These are phyloP conservation scores for Nomada ruficornis DNA, from an alignment of 2,888 invertebrate species.

Conservation along the genomic window DNA sequence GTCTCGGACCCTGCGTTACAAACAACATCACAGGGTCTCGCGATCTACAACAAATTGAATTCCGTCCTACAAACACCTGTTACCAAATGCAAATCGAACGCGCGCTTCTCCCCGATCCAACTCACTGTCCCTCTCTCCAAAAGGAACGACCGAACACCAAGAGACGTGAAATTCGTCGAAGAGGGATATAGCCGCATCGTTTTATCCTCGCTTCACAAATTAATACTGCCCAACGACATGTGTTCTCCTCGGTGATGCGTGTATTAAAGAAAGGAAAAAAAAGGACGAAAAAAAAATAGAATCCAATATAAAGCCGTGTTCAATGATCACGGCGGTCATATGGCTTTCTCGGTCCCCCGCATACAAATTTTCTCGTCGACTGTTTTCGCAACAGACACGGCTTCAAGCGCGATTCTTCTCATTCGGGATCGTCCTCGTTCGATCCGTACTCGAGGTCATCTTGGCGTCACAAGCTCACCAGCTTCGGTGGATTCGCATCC, in stretches of 20 bases:
- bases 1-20: neutral
- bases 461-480: slow-evolving; percentile 92
- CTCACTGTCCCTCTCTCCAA: neutral
- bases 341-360: slow-evolving; percentile 46
- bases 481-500: slow-evolving; percentile 90
- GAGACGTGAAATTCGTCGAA: neutral
- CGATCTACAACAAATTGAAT: neutral
- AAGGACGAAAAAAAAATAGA: slow-evolving; percentile 44
- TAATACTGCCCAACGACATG: slow-evolving; percentile 44
- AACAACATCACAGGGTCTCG: neutral
- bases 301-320: slow-evolving; percentile 37
- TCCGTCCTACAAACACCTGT: neutral
- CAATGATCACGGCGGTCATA: slow-evolving; percentile 59
- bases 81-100: slow-evolving; percentile 24
- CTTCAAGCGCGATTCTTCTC: slow-evolving; percentile 35
- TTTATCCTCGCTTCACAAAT: neutral
- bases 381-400: slow-evolving; percentile 33
- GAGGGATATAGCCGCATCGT: neutral
- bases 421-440: slow-evolving; percentile 76
- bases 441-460: slow-evolving; percentile 74
- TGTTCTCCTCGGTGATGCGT: slow-evolving; percentile 59
- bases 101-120: neutral
- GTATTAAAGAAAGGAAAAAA: slow-evolving; percentile 23
- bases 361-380: slow-evolving; percentile 20
- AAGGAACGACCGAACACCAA: neutral